Conservation (phyloP, 2,113 vertebrate species). For the Girardinichthys multiradiatus region DNA sequence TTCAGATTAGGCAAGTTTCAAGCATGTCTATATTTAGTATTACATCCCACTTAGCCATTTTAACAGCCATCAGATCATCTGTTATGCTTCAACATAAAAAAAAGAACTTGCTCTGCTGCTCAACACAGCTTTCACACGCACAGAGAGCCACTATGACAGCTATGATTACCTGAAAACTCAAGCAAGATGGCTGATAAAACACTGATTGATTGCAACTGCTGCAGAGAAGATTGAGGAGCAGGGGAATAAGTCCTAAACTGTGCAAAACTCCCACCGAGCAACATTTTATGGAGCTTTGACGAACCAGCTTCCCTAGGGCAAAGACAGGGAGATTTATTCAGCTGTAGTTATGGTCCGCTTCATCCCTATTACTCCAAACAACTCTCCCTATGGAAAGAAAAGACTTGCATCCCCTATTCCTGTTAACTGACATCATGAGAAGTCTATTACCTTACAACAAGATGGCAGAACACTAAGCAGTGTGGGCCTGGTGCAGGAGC, state of each 20-base stretch:
- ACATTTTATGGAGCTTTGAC: conserved; percentile 67
- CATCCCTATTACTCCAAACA: conserved; percentile 68
- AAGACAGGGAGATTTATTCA: conserved; percentile 75
- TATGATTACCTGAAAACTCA: conserved; percentile 75
- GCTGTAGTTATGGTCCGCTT: conserved; percentile 69
- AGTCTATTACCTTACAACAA: conserved; percentile 71
- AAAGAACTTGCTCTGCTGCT: conserved; percentile 47
- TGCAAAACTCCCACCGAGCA: conserved; percentile 69
- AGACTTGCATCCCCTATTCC: conserved; percentile 63
- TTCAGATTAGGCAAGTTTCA: conserved; percentile 24
- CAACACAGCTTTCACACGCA: conserved; percentile 60
- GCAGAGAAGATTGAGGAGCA: conserved; percentile 36
- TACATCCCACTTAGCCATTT: conserved; percentile 54
- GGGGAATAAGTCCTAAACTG: conserved; percentile 63
- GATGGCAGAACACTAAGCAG: conserved; percentile 38
- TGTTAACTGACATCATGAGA: conserved; percentile 64
- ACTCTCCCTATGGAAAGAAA: conserved; percentile 62
- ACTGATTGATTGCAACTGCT: conserved; percentile 77
- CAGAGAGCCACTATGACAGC: conserved; percentile 61
- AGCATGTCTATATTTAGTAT: conserved; percentile 12
- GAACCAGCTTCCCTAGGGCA: conserved; percentile 56
- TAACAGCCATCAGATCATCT: conserved; percentile 49
- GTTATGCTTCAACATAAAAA: conserved; percentile 34
- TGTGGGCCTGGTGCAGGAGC: conserved; percentile 11
- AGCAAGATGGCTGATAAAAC: conserved; percentile 75